Evolutionary conservation across 2,888 invertebrate genomes (phyloP), one percentile per base, ranked within the genome.

Genomic region (Aphodius sticticus): DNA sequence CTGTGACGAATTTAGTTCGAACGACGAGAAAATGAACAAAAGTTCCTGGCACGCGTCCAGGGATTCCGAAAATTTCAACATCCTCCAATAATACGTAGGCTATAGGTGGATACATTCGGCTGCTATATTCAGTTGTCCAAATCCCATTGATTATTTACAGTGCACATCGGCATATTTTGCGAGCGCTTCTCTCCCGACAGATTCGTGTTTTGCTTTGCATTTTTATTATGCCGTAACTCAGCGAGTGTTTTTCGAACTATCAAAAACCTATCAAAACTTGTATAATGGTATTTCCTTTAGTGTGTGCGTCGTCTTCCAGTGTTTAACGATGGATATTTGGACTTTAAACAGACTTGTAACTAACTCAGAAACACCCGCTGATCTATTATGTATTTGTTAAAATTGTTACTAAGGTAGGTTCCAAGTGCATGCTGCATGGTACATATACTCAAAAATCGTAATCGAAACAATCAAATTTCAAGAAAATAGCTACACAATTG

Each of bases 21-120:
- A 70, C 74, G 74, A n/a, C 14, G 35, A 74, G 74, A 35, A 74
- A 74, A 74, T 36, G 77, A 53, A 36, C 16, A 78, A 37, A 70
- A 77, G 77, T 77, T 81, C 81, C 78, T 82, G 82, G 81, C 82
- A 76, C 16, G 14, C 36, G n/a, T 80, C 82, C 81, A 81, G 78
- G 70, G 78, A 80, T 82, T 80, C 82, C 79, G 76, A 81, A 80
- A 81, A 77, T 69, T 79, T 82, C 69, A 81, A 80, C 69, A 71
- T 77, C 69, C 69, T 76, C 26, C 16, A 53, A 53, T 53, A 71
- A 71, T 80, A 77, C 76, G 16, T 72, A 36, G n/a, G 16, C 69
- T 16, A 79, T 69, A 79, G 36, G 74, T 74, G 75, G 76, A 76
- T 74, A 74, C 74, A 26, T 69, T 79, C 77, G 69, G 69, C 69